Evolutionary conservation across 2,797 vertebrate genomes (phyloP).

Genomic region (Miichthys miiuy): DNA sequence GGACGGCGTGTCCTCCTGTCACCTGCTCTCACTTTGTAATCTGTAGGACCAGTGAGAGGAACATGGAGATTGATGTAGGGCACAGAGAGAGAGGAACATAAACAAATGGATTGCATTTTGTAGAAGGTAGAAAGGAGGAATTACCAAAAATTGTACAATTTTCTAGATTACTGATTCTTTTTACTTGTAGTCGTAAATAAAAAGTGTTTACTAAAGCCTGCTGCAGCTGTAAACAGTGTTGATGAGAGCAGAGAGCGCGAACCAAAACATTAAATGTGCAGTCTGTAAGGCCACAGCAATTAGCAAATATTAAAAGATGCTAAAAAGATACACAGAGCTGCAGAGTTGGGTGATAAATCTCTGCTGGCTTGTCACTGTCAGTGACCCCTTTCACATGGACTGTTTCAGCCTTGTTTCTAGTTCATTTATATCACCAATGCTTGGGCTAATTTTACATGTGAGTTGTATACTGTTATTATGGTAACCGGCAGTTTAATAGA

Average conservation of each 20-base stretch:
- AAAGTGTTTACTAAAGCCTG: neutral
- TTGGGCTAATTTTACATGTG: no score
- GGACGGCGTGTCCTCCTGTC: constrained; percentile 50
- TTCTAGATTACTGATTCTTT: neutral
- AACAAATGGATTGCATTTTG: neutral
- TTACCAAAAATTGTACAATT: neutral
- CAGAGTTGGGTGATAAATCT: neutral
- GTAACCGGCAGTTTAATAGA: no score
- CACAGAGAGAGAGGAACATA: constrained; percentile 26
- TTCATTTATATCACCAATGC: no score
- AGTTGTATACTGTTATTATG: no score
- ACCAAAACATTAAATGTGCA: no score
- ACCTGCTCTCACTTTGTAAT: constrained; percentile 35
- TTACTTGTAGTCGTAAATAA: no score
- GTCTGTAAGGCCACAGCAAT: no score
- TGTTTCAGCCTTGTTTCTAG: neutral
- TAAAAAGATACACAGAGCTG: no score
- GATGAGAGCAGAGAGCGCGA: no score
- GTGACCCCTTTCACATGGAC: neutral
- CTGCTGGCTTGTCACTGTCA: neutral
- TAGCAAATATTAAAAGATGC: no score
- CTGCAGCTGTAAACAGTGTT: constrained; percentile 5
- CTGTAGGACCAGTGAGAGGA: constrained; percentile 21
- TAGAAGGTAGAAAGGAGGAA: neutral
- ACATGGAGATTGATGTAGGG: constrained; percentile 29